Percentiles rank a stretch among this genome's conserved stretches.
Evolutionary conservation across 2,888 invertebrate genomes (phyloP).

Genomic region (Perizoma flavofasciatum): DNA sequence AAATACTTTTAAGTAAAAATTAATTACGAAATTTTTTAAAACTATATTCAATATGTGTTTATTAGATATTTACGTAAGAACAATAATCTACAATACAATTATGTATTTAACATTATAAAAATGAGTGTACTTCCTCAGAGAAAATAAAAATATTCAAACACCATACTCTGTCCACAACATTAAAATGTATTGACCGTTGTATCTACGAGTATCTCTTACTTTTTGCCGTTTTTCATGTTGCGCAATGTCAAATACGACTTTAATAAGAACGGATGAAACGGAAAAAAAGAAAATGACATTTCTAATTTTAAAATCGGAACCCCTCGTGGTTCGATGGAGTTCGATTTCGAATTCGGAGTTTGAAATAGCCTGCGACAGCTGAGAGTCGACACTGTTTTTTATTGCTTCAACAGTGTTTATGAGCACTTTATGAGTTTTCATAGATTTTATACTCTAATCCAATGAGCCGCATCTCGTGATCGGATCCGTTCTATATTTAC

Average conservation of each 20-base stretch:
- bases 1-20: too few species aligned
- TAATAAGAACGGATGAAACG: conserved; percentile 49
- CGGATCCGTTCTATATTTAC: conserved; percentile 70
- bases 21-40: too few species aligned
- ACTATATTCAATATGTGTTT: too few species aligned
- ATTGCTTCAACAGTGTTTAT: conserved; percentile 81
- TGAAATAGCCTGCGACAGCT: conserved; percentile 82
- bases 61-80: too few species aligned
- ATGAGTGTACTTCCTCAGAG: too few species aligned
- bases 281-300: conserved; percentile 58
- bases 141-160: not conserved
- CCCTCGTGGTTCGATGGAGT: conserved; percentile 75
- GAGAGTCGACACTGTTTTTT: conserved; percentile 81
- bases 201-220: conserved; percentile 12
- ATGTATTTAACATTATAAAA: too few species aligned
- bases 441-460: conserved; percentile 78
- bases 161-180: conserved; percentile 19
- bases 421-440: conserved; percentile 82
- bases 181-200: conserved; percentile 31
- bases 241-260: conserved; percentile 40
- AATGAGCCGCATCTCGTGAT: conserved; percentile 73
- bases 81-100: too few species aligned
- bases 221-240: conserved; percentile 31
- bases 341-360: conserved; percentile 66
- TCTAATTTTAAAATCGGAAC: conserved; percentile 72